Evolutionary conservation across 35 echinoderm and acorn worm species (phyloP).

Genomic region (Amphiura filiformis): DNA sequence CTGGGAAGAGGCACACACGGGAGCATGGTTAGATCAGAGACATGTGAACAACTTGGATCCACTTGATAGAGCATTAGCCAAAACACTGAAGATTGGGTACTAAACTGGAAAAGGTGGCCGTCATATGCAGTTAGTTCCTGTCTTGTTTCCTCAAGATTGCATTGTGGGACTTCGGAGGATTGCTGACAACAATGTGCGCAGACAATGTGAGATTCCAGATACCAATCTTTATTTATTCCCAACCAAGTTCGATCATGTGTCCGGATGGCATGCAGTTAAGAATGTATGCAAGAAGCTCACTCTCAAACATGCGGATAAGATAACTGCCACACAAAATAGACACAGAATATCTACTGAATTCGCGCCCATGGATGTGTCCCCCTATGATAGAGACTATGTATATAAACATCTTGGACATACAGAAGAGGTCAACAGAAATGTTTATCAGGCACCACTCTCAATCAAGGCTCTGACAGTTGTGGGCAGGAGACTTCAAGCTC

Average conservation of each 20-base stretch:
- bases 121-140: neutral
- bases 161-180: neutral
- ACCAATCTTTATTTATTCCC: conserved; percentile 35
- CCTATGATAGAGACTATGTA: conserved; percentile 8
- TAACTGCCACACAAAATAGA: conserved; percentile 50
- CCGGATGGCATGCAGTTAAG: conserved; percentile 54
- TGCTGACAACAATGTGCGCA: neutral
- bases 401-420: conserved; percentile 45
- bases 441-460: conserved; percentile 56
- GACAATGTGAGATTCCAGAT: neutral
- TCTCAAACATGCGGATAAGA: neutral
- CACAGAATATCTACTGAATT: conserved; percentile 33
- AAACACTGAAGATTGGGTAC: neutral
- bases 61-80: neutral
- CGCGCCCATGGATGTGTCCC: conserved; percentile 40
- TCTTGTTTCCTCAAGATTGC: neutral
- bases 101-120: neutral
- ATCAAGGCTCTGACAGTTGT: conserved; percentile 27
- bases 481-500: neutral
- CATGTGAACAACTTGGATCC: neutral
- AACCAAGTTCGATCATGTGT: conserved; percentile 19
- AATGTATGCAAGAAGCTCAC: conserved; percentile 8
- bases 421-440: conserved; percentile 32
- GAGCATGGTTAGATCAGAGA: neutral
- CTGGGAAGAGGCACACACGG: conserved; percentile 31